Percentiles rank a stretch among this genome's conserved stretches.
Conservation (phyloP, 2,113 vertebrate species). For the Amphilophus citrinellus region DNA sequence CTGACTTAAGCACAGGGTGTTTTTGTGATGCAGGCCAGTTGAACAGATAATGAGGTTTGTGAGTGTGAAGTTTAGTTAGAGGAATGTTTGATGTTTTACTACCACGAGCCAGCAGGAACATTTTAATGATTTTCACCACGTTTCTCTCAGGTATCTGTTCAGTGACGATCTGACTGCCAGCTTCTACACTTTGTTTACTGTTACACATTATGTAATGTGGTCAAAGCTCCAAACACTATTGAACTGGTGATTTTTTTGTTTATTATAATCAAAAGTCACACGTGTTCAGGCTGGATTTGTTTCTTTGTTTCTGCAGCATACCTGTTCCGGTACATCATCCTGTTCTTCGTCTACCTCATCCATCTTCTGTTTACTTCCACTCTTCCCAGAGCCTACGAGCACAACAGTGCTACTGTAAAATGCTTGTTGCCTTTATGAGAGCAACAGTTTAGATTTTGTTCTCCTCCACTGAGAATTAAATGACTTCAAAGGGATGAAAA, state of each 20-base stretch:
- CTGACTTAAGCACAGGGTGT: slow-evolving; percentile 11
- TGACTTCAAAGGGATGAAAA: slow-evolving; percentile 6
- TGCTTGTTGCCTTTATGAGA: background rate
- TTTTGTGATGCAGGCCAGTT: slow-evolving; percentile 16
- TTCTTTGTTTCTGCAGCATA: slow-evolving; percentile 84
- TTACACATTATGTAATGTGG: background rate
- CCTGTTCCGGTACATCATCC: slow-evolving; percentile 95
- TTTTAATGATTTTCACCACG: slow-evolving; percentile 50
- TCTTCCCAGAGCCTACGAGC: slow-evolving; percentile 94
- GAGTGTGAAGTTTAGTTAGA: slow-evolving; percentile 29
- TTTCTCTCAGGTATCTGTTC: slow-evolving; percentile 37
- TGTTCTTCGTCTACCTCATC: slow-evolving; percentile 99
- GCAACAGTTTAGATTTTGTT: slow-evolving; percentile 35
- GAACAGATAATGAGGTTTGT: slow-evolving; percentile 32
- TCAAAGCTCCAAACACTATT: background rate
- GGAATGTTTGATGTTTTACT: slow-evolving; percentile 48
- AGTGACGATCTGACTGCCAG: slow-evolving; percentile 5
- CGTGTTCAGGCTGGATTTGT: slow-evolving; percentile 14
- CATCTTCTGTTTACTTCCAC: slow-evolving; percentile 95
- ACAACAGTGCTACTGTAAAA: slow-evolving; percentile 84
- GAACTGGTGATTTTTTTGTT: background rate
- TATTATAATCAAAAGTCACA: background rate
- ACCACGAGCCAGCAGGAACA: slow-evolving; percentile 11
- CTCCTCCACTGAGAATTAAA: slow-evolving; percentile 27
- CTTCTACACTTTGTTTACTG: slow-evolving; percentile 9